Base-by-base conservation (phyloP, 2,113 vertebrate species). In the Cottus gobio region DNA sequence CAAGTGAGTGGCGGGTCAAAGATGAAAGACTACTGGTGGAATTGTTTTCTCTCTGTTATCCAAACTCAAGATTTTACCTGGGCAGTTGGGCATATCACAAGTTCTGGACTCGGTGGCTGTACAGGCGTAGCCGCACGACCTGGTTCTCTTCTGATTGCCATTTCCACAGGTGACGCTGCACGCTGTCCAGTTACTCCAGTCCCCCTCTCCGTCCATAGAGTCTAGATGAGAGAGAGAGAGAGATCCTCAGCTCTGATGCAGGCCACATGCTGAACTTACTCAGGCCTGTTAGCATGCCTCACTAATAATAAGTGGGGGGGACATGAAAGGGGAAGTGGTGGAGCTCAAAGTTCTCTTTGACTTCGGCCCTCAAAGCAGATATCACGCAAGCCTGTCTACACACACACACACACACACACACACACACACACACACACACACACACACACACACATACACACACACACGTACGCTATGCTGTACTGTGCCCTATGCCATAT, bases 111-210 rank as follows among this genome's bases (percentile, higher is more conserved):
- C 97, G 0, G 97, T 99, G 31, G 97, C 97, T 0, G 97, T 99
- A 81, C 98, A 99, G 26, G 98, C 97, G 0, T 99, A 99, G 0
- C 98, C 98, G 1, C 98, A 99, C 9, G 97, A 96, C 71, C 97
- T 80, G 0, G 96, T 99, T 73, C 98, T 95, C 91, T 98, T 98
- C 95, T 99, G 98, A 77, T 84, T 99, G 58, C 98, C 98, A 0
- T 97, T 95, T 5, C 97, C 96, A 16, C 97, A 99, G 84, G 96
- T 98, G 84, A 97, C 95, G 0, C 97, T 98, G 84, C 98, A 99
- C 1, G 90, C 87, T 10, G 97, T 97, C 98, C 98, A 99, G 2
- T 92, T 88, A 83, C 97, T 99, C 98, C 98, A 99, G 90, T 97
- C 97, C 3, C 97, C 97, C 65, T 99, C 97, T 0, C 96, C 97